Conservation (phyloP, 1,140 invertebrate genomes). For the Dufourea novaeangliae region DNA sequence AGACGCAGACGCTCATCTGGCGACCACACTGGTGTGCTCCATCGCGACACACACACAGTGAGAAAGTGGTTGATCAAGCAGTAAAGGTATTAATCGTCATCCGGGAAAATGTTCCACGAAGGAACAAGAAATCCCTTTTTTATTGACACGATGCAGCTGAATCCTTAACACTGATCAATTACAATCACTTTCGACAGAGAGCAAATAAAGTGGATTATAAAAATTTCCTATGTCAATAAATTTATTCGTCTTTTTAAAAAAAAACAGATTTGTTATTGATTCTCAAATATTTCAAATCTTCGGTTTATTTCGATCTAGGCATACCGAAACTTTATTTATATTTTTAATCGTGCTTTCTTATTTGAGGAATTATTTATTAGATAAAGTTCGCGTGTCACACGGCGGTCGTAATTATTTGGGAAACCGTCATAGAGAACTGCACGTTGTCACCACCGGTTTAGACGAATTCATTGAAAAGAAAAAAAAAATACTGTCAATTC, state of each 20-base stretch:
- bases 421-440: not conserved
- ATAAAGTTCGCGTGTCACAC: no score
- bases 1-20: slow-evolving; percentile 4
- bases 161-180: not conserved
- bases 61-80: no score
- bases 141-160: no score
- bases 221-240: not conserved
- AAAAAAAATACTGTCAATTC: not conserved
- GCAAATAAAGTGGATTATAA: not conserved
- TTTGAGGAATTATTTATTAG: no score
- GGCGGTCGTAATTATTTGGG: no score
- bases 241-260: not conserved
- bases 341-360: no score
- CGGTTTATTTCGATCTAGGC: not conserved
- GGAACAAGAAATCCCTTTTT: not conserved
- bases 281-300: not conserved
- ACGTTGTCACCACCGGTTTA: not conserved
- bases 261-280: not conserved
- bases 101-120: not conserved
- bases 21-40: not conserved
- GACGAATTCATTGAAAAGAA: not conserved
- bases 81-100: not conserved
- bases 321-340: not conserved
- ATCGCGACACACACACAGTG: not conserved
- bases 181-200: not conserved